Conservation (phyloP, 2,888 invertebrate species). For the Loripinus fragilis region DNA sequence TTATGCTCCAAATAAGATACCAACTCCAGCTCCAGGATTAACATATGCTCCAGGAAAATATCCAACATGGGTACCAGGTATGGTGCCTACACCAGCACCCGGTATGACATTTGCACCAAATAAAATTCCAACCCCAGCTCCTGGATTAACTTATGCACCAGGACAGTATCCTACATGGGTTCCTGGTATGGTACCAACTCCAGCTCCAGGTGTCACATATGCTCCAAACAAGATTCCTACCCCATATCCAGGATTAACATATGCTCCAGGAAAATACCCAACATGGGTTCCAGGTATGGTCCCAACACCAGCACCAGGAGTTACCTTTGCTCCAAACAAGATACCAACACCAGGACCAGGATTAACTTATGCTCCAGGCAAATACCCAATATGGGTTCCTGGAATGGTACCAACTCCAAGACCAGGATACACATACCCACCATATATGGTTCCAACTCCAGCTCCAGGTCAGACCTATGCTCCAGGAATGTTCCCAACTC, state of each 20-base stretch:
- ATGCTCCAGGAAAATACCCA: constrained; percentile 61
- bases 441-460: constrained; percentile 40
- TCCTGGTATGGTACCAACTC: constrained; percentile 60
- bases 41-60: constrained; percentile 41
- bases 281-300: constrained; percentile 52
- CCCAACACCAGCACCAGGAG: constrained; percentile 58
- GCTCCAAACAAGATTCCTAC: constrained; percentile 53
- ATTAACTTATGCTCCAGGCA: constrained; percentile 54
- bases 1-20: constrained; percentile 49
- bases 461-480: constrained; percentile 42
- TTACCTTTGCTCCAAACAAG: constrained; percentile 53
- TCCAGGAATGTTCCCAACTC: constrained; percentile 30
- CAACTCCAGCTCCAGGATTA: constrained; percentile 57
- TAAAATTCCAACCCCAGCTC: constrained; percentile 35
- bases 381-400: constrained; percentile 49
- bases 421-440: constrained; percentile 49
- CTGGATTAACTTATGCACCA: constrained; percentile 46
- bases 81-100: constrained; percentile 53
- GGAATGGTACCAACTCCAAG: constrained; percentile 52
- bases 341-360: constrained; percentile 55
- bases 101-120: constrained; percentile 41
- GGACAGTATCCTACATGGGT: constrained; percentile 38
- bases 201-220: constrained; percentile 54
- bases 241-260: constrained; percentile 50
- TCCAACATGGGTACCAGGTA: constrained; percentile 38